These are phyloP conservation scores for Melitaea athalia DNA, from an alignment of 2,888 invertebrate species.

Conservation along the genomic window DNA sequence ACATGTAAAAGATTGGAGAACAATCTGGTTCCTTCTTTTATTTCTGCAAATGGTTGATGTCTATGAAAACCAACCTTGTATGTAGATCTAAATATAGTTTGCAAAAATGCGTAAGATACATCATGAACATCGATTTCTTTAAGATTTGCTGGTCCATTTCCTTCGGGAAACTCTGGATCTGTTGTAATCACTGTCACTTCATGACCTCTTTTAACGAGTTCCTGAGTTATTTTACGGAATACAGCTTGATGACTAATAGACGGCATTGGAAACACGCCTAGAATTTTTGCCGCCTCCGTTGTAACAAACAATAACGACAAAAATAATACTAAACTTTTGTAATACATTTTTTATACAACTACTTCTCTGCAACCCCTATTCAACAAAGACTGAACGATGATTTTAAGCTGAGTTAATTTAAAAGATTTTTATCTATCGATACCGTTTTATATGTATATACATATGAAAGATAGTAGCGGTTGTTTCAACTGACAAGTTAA, in stretches of 20 bases:
- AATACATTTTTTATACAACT: not conserved
- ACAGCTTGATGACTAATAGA: constrained; percentile 56
- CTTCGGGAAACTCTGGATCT: constrained; percentile 52
- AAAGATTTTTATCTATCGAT: not conserved
- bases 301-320: not conserved
- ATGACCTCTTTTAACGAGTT: constrained; percentile 59
- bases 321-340: not conserved
- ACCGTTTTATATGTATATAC: no score
- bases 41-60: constrained; percentile 25
- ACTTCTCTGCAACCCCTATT: not conserved
- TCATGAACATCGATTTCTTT: constrained; percentile 57
- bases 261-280: constrained; percentile 54
- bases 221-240: constrained; percentile 54
- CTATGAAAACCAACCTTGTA: not conserved
- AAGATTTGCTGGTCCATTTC: constrained; percentile 49
- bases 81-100: not conserved
- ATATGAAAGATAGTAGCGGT: no score
- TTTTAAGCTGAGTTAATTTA: not conserved
- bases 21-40: not conserved
- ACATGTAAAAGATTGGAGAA: constrained; percentile 33
- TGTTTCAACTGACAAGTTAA: no score
- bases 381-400: not conserved
- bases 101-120: constrained; percentile 50
- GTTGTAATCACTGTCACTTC: constrained; percentile 59
- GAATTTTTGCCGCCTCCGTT: constrained; percentile 48